Evolutionary conservation across 30 jellyfish, hydroid and myxozoan species (phyloP).

Genomic region (Aurelia sp.): DNA sequence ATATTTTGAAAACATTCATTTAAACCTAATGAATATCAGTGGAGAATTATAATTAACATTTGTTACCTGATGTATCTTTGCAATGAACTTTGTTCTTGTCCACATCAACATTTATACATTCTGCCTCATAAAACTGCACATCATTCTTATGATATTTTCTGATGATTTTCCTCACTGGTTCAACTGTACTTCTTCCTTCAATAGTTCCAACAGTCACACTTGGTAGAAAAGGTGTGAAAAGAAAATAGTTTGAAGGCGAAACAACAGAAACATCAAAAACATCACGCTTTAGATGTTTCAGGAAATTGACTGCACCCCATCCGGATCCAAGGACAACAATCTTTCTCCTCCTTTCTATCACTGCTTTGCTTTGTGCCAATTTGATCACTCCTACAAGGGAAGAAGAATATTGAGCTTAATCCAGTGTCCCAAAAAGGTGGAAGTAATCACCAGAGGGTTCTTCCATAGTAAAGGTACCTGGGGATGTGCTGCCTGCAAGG

Average conservation of each 20-base stretch:
- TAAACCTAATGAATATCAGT: too few species aligned
- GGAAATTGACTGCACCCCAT: slow-evolving; percentile 95
- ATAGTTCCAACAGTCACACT: slow-evolving; percentile 98
- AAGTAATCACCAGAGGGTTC: too few species aligned
- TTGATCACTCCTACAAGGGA: background rate
- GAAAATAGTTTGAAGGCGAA: slow-evolving; percentile 91
- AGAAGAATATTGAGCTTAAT: too few species aligned
- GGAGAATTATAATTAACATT: too few species aligned
- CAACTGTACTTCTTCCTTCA: slow-evolving; percentile 88
- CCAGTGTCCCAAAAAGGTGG: too few species aligned
- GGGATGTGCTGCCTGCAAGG: too few species aligned
- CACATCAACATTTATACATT: slow-evolving; percentile 72
- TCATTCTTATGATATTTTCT: slow-evolving; percentile 45
- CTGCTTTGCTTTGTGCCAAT: slow-evolving; percentile 7
- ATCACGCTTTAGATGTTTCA: slow-evolving; percentile 76
- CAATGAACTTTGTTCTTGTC: slow-evolving; percentile 60
- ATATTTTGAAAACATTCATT: too few species aligned
- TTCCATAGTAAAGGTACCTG: too few species aligned
- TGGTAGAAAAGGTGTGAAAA: slow-evolving; percentile 91
- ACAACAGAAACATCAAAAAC: slow-evolving; percentile 84
- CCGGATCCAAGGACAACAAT: slow-evolving; percentile 94
- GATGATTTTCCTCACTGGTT: slow-evolving; percentile 82
- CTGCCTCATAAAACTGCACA: slow-evolving; percentile 87
- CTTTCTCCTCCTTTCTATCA: slow-evolving; percentile 44
- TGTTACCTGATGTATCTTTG: slow-evolving; percentile 74